phyloP scores from a whole-genome alignment of 2,797 vertebrate genomes.

The Chrysocyon brachyurus region DNA sequence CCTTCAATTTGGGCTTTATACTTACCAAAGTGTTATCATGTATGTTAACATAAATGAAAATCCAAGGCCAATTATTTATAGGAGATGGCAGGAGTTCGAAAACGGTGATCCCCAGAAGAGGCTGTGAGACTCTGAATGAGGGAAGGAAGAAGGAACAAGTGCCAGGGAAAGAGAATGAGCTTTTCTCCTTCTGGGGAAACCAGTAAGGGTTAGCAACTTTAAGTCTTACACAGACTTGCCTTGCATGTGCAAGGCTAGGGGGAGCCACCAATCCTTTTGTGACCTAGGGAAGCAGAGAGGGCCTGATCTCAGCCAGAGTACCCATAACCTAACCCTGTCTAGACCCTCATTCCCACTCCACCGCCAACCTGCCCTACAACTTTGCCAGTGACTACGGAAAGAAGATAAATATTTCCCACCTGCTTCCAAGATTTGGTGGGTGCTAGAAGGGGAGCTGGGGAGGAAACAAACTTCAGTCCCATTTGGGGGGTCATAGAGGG shows the following conservation, averaged over 20 bases:
- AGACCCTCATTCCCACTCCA: neutral
- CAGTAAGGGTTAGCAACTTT: neutral
- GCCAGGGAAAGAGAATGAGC: neutral
- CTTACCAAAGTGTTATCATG: neutral
- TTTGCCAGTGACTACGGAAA: neutral
- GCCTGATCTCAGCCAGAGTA: slow-evolving; percentile 7
- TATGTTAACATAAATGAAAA: slow-evolving; percentile 29
- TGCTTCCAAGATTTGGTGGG: neutral
- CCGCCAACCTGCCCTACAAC: neutral
- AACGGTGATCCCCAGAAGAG: neutral
- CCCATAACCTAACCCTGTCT: neutral
- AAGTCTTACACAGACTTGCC: neutral
- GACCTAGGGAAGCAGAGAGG: neutral
- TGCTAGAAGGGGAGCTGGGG: neutral
- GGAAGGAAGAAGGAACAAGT: neutral
- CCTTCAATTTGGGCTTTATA: neutral
- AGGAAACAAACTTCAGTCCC: neutral
- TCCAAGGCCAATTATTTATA: slow-evolving; percentile 13
- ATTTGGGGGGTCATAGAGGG: neutral
- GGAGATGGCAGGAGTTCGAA: neutral
- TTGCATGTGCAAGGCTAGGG: neutral
- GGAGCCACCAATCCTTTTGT: neutral
- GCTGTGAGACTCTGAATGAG: neutral
- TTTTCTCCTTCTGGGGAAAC: neutral
- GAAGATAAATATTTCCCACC: neutral